These are phyloP conservation scores for Choristoneura rosaceana DNA, from an alignment of 2,888 invertebrate genomes.

Conservation along the genomic window DNA sequence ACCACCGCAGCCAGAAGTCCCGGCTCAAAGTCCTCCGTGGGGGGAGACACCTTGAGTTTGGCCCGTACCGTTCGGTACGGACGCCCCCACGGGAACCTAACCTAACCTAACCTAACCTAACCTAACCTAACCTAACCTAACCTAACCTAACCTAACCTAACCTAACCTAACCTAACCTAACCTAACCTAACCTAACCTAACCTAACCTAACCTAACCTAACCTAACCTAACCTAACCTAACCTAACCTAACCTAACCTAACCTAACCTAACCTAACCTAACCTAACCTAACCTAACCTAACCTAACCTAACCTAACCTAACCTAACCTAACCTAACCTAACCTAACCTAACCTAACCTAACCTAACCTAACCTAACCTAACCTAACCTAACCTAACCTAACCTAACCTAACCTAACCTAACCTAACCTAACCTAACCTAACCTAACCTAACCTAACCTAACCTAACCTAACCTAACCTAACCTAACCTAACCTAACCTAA, in stretches of 20 bases:
- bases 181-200: constrained; percentile 45
- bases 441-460: constrained; percentile 45
- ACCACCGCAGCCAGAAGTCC: too few species aligned
- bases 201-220: constrained; percentile 39
- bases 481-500: constrained; percentile 43
- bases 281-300: constrained; percentile 43
- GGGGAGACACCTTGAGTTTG: neutral
- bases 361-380: constrained; percentile 38
- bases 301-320: constrained; percentile 38
- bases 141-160: constrained; percentile 50
- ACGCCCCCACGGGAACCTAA: too few species aligned
- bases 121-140: constrained; percentile 50
- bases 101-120: constrained; percentile 49
- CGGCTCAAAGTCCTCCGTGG: too few species aligned
- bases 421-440: constrained; percentile 44
- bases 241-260: constrained; percentile 29
- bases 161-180: constrained; percentile 47
- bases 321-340: constrained; percentile 43
- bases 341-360: constrained; percentile 42
- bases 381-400: constrained; percentile 43
- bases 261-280: constrained; percentile 45
- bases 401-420: constrained; percentile 46
- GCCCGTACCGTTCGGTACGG: constrained; percentile 32
- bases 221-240: constrained; percentile 44
- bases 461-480: constrained; percentile 45